Percentiles rank a stretch among this genome's conserved stretches.
phyloP scores from a whole-genome alignment of 2,797 vertebrate species.

The Potorous gilbertii region DNA sequence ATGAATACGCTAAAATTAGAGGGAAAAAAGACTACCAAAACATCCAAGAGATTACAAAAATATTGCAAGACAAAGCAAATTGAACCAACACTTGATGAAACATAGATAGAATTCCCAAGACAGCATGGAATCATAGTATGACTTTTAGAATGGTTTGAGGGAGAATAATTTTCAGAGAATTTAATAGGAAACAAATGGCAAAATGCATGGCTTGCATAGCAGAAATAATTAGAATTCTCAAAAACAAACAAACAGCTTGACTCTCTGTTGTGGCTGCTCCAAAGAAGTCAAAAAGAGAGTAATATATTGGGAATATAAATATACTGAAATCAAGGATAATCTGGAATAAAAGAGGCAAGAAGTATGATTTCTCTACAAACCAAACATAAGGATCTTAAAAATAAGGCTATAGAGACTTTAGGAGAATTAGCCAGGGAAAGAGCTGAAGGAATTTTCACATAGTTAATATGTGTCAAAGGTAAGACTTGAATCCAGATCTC shows the following conservation, averaged over 20 bases:
- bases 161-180: background rate
- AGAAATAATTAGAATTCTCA: background rate
- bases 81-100: background rate
- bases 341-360: background rate
- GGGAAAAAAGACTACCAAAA: background rate
- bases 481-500: background rate
- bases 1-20: background rate
- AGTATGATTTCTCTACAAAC: background rate
- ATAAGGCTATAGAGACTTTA: background rate
- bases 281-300: background rate
- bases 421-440: background rate
- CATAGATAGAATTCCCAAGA: background rate
- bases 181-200: background rate
- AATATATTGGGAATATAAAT: background rate
- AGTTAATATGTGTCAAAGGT: background rate
- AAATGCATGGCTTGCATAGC: background rate
- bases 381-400: background rate
- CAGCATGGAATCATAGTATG: background rate
- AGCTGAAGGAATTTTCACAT: background rate
- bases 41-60: background rate
- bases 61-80: background rate
- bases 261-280: background rate
- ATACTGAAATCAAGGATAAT: background rate
- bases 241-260: background rate
- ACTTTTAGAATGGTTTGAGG: background rate